A percentile compares a stretch with the other conserved stretches of the same genome.
These are phyloP conservation scores for Chelonia mydas DNA, from an alignment of 2,797 vertebrate genomes.

Conservation along the genomic window DNA sequence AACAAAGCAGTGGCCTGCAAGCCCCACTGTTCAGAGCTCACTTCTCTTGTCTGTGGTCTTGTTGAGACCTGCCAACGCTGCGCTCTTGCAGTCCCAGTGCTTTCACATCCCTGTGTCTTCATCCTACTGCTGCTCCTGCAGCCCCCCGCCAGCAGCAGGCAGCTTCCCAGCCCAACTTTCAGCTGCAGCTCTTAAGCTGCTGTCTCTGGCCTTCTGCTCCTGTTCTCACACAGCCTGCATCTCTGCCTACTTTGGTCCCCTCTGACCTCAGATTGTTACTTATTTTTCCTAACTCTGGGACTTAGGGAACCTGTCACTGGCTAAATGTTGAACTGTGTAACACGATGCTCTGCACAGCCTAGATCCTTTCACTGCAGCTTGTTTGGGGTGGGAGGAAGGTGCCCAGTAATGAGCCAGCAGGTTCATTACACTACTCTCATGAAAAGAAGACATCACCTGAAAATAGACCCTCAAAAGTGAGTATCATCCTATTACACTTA, in stretches of 20 bases:
- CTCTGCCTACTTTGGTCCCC: background rate
- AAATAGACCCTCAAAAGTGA: background rate
- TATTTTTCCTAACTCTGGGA: background rate
- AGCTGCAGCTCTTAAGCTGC: background rate
- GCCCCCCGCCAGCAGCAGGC: background rate
- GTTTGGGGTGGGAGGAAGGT: background rate
- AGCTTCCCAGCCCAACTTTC: background rate
- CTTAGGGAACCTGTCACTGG: background rate
- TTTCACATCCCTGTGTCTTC: background rate
- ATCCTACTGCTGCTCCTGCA: background rate
- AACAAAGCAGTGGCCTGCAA: background rate
- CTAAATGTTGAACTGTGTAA: background rate
- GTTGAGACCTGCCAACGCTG: background rate
- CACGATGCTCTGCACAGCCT: background rate
- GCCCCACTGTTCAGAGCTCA: background rate
- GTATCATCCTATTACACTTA: background rate
- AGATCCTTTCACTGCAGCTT: fast-evolving
- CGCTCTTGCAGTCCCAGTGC: background rate
- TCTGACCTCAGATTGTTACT: background rate
- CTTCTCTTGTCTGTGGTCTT: background rate
- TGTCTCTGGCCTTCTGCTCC: background rate
- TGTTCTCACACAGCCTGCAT: background rate
- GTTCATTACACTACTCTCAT: background rate
- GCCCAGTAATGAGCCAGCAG: background rate
- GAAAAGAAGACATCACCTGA: background rate